Conservation (phyloP, 2,113 vertebrate species). For the Neoarius graeffei region DNA sequence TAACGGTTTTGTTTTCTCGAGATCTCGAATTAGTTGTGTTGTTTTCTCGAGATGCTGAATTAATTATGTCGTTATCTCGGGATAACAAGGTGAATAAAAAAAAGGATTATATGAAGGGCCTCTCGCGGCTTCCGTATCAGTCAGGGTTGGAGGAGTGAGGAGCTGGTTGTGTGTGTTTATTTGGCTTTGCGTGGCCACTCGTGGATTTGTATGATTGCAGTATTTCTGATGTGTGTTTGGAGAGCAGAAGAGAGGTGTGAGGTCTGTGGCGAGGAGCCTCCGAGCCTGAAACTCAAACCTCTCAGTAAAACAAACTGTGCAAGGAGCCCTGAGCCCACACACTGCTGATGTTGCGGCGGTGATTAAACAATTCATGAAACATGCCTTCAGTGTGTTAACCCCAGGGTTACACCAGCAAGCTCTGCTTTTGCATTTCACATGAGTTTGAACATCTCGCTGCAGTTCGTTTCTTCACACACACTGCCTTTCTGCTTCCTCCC, state of each 20-base stretch:
- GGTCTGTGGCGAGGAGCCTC: constrained; percentile 12
- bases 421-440: neutral
- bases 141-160: neutral
- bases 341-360: neutral
- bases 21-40: no score
- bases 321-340: neutral
- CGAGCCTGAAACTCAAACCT: constrained; percentile 25
- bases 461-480: neutral
- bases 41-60: no score
- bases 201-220: neutral
- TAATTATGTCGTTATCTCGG: no score
- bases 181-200: neutral
- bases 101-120: no score
- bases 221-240: constrained; percentile 4
- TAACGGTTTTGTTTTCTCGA: no score
- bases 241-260: neutral
- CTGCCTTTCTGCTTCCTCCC: neutral
- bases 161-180: neutral
- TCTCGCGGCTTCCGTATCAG: no score
- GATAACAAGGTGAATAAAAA: no score
- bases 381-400: neutral
- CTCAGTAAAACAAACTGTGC: constrained; percentile 28
- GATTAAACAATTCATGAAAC: neutral
- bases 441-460: neutral
- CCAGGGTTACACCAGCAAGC: neutral